Base-by-base conservation (phyloP, 2,888 invertebrate species). In the Zhuqinia jingwanae region DNA sequence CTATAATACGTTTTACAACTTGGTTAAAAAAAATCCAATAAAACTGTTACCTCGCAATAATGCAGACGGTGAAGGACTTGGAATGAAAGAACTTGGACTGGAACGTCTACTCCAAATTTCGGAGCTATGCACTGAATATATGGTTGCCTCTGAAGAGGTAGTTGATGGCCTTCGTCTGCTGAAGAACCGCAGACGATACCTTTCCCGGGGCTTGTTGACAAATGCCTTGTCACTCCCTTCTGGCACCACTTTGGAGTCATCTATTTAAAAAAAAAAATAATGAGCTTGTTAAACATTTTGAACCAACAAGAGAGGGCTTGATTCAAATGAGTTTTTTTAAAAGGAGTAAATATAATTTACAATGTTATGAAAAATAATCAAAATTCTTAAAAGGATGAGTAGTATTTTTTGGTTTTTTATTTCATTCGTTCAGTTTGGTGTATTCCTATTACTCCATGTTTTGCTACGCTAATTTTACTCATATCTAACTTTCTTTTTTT, bases 81-180 rank as follows among this genome's bases (percentile, higher is more conserved):
- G 81, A 50, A 3, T 68, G 65, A 65, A 36, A 65, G 65, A 17
- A 36, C 65, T 27, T 73, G 47, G 15, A 36, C 2, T n/a, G 47
- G 65, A 36, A 27, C 65, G 65, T 27, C 84, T 17, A 58, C 84
- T 84, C 84, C 84, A 84, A 68, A 84, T 65, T 68, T 84, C 84
- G 20, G 84, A 84, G 68, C 84, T 84, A n/a, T 84, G 84, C 2
- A 84, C 84, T n/a, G 84, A 77, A 56, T 77, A 84, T 60, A 84
- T 84, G 2, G 84, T 84, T 1, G 84, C 84, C 3, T 84, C 60
- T 2, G 84, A 84, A 2, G 84, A 84, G 0, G 68, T 53, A 5
- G 84, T 84, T 13, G 84, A 84, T 22, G 84, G 77, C n/a, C 84
- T 15, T n/a, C n/a, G n/a, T 15, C 84, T 1, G 36, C 56, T 47